phyloP scores from a whole-genome alignment of 2,888 invertebrate genomes.

The Nephrocerus scutellatus region DNA sequence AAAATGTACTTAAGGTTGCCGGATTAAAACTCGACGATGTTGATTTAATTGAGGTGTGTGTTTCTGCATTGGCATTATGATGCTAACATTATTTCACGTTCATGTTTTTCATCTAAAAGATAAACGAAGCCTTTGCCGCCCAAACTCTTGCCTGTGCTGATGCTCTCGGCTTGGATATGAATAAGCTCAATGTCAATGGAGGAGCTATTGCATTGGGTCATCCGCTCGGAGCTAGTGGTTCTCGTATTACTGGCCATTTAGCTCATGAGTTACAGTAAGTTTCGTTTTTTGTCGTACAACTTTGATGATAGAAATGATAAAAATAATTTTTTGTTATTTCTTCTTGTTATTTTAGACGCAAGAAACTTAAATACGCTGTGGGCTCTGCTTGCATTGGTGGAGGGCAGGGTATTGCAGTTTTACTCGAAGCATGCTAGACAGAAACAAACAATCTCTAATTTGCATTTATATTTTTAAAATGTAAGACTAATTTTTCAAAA shows the following conservation, averaged over 20 bases:
- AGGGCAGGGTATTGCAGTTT: slow-evolving; percentile 93
- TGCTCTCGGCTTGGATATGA: slow-evolving; percentile 76
- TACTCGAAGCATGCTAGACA: slow-evolving; percentile 62
- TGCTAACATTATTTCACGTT: background rate
- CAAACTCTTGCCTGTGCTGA: slow-evolving; percentile 90
- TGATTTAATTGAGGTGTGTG: slow-evolving; percentile 79
- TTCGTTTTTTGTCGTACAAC: background rate
- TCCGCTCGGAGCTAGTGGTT: slow-evolving; percentile 91
- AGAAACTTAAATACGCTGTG: slow-evolving; percentile 76
- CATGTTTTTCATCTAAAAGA: slow-evolving; percentile 56
- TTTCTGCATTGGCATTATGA: no score
- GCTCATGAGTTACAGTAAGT: slow-evolving; percentile 81
- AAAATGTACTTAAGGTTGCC: slow-evolving; percentile 70
- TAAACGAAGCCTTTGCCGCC: slow-evolving; percentile 97
- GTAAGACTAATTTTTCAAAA: slow-evolving; percentile 1
- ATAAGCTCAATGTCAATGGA: slow-evolving; percentile 88
- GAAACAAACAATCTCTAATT: no score
- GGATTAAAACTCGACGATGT: slow-evolving; percentile 77
- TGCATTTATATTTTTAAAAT: slow-evolving; percentile 16
- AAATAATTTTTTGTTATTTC: slow-evolving; percentile 13
- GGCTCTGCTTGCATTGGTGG: slow-evolving; percentile 98
- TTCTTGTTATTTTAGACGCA: slow-evolving; percentile 57
- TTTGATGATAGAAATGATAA: background rate
- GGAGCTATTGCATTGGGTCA: slow-evolving; percentile 97
- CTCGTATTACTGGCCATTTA: slow-evolving; percentile 84